phyloP scores from a whole-genome alignment of 2,797 vertebrate species.

The Acestrorhynchus altus region DNA sequence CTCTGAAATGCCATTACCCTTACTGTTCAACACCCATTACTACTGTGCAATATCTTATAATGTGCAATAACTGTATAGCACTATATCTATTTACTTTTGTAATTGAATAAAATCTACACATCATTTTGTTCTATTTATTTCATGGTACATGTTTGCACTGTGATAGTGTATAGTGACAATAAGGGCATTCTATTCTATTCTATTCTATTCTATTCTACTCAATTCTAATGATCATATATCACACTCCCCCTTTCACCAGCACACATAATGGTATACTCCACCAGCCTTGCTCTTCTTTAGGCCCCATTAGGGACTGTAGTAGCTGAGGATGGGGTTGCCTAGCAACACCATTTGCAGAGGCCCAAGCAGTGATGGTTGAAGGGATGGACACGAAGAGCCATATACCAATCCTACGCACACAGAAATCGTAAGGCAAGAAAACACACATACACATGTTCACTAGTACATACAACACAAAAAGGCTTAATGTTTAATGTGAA shows the following conservation, averaged over 20 bases:
- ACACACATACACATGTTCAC: neutral
- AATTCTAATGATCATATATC: constrained; percentile 1
- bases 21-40: too few species aligned
- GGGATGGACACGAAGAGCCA: constrained; percentile 46
- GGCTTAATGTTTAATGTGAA: neutral
- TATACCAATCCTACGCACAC: constrained; percentile 32
- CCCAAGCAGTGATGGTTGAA: constrained; percentile 50
- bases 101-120: too few species aligned
- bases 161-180: too few species aligned
- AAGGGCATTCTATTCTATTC: too few species aligned
- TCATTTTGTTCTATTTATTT: too few species aligned
- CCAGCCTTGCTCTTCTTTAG: constrained; percentile 59
- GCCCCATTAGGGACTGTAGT: constrained; percentile 62
- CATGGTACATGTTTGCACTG: too few species aligned
- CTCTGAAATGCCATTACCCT: too few species aligned
- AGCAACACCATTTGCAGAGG: constrained; percentile 67
- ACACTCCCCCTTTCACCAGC: constrained; percentile 35
- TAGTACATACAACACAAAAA: constrained; percentile 9
- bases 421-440: constrained; percentile 17
- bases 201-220: too few species aligned
- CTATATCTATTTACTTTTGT: too few species aligned
- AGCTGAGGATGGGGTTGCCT: constrained; percentile 65
- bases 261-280: constrained; percentile 59
- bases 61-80: too few species aligned
- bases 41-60: too few species aligned